These are phyloP conservation scores for Panagrolaimus sp. DNA, from an alignment of 1,140 invertebrate genomes.

Conservation along the genomic window DNA sequence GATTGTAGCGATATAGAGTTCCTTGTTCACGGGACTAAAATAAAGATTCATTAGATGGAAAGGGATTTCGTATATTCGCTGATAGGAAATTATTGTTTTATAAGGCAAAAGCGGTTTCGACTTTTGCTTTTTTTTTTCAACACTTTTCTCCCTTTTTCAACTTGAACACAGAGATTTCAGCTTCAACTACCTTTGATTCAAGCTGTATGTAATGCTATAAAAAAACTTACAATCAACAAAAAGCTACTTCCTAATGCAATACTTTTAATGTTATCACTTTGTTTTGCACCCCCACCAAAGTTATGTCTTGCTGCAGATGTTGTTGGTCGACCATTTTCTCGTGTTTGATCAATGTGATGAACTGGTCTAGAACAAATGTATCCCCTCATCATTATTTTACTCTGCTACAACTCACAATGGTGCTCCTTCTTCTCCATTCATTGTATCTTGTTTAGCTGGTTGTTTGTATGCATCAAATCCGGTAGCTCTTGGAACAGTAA, in stretches of 20 bases:
- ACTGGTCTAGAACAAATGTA: not conserved
- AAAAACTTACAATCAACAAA: slow-evolving; percentile 34
- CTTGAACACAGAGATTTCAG: too few relatives aligned
- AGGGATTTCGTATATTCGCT: slow-evolving; percentile 1
- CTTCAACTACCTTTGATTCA: too few relatives aligned
- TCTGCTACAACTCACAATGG: slow-evolving; percentile 13
- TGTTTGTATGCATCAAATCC: slow-evolving; percentile 4
- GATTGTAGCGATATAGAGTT: slow-evolving; percentile 74
- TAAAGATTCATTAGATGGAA: not conserved
- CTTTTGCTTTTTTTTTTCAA: too few relatives aligned
- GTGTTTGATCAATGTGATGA: slow-evolving; percentile 28
- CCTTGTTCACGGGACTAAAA: slow-evolving; percentile 73
- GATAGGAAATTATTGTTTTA: too few relatives aligned
- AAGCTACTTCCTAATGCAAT: slow-evolving; percentile 30
- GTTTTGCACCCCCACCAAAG: not conserved
- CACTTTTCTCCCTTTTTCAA: too few relatives aligned
- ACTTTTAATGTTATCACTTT: slow-evolving; percentile 32
- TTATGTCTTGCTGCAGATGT: slow-evolving; percentile 5
- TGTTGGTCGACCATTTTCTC: not conserved
- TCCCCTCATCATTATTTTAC: too few relatives aligned
- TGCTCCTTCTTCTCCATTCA: slow-evolving; percentile 1
- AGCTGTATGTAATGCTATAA: too few relatives aligned
- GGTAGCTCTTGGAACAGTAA: slow-evolving; percentile 70
- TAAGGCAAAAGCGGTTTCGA: too few relatives aligned
- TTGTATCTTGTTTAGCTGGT: slow-evolving; percentile 12